Conservation (phyloP, 92 coral and sea anemone species). For the Muricea muricata region DNA sequence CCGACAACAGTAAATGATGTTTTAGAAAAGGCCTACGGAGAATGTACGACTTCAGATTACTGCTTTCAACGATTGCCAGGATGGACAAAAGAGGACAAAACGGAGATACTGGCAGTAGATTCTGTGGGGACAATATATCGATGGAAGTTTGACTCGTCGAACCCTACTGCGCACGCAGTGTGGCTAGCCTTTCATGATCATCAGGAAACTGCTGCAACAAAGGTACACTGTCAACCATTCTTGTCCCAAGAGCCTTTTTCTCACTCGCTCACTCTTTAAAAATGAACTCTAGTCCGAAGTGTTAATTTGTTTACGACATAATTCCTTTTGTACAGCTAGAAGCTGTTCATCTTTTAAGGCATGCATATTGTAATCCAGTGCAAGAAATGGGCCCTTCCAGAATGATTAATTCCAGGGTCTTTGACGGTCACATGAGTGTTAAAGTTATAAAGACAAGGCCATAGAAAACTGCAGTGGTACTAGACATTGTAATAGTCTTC, state of each 20-base stretch:
- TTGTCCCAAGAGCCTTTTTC: too few relatives aligned
- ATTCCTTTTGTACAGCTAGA: too few relatives aligned
- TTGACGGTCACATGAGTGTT: too few relatives aligned
- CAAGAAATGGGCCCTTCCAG: too few relatives aligned
- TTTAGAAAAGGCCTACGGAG: constrained; percentile 60
- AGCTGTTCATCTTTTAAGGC: too few relatives aligned
- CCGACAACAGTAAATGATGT: constrained; percentile 71
- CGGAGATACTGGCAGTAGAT: constrained; percentile 74
- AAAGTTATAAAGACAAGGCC: too few relatives aligned
- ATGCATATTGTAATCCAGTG: too few relatives aligned
- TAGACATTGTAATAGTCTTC: too few relatives aligned
- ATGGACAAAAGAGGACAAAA: constrained; percentile 69
- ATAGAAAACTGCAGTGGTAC: too few relatives aligned
- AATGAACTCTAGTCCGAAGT: neutral
- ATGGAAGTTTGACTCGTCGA: constrained; percentile 73
- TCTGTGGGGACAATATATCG: constrained; percentile 72
- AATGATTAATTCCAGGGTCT: too few relatives aligned
- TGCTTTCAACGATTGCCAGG: constrained; percentile 75
- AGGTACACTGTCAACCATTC: neutral
- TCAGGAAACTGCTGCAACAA: constrained; percentile 56
- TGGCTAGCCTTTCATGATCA: constrained; percentile 79
- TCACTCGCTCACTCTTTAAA: too few relatives aligned
- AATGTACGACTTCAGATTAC: constrained; percentile 50
- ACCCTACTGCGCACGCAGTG: constrained; percentile 83
- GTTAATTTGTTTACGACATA: too few relatives aligned